A percentile compares a stretch with the other conserved stretches of the same genome.
Conservation (phyloP, 2,113 vertebrate species). For the Rattus norvegicus region GRCr8 NC_086020.1:149670501-149671000, state of each 20-base stretch:
- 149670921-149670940: not conserved
- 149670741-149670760: not conserved
- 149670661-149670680: not conserved
- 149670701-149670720: not conserved
- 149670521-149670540: not conserved
- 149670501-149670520: not conserved
- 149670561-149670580: not conserved
- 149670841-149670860: not conserved
- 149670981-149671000: not conserved
- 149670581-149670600: not conserved
- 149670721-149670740: not conserved
- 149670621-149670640: not conserved
- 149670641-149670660: not conserved
- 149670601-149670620: not conserved
- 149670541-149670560: not conserved
- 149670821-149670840: not conserved
- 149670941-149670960: not conserved
- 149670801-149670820: not conserved
- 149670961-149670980: constrained; percentile 1
- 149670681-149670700: not conserved
- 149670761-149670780: not conserved
- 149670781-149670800: not conserved
- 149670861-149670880: not conserved
- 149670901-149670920: not conserved
- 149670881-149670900: not conserved